phyloP scores from a whole-genome alignment of 2,888 invertebrate genomes.

The Leptinotarsa peninsularis region DNA sequence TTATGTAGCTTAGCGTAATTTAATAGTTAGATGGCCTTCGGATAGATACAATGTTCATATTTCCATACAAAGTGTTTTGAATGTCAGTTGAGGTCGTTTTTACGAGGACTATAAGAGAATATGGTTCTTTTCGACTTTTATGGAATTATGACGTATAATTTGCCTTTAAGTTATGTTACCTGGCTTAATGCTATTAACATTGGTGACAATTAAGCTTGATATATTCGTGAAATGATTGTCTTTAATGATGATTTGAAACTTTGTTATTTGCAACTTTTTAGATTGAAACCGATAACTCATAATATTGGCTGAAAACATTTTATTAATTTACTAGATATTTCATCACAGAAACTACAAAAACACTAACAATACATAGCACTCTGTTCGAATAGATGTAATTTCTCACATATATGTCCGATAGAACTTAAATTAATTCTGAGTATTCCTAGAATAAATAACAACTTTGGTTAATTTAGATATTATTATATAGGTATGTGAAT shows the following conservation, averaged over 20 bases:
- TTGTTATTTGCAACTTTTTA: background rate
- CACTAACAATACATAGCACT: no score
- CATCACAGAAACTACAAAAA: no score
- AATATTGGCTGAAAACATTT: no score
- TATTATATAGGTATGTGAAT: no score
- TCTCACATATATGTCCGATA: no score
- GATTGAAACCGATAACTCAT: no score
- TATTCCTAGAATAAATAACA: no score
- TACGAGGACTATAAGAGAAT: slow-evolving; percentile 13
- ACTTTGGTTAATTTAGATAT: no score
- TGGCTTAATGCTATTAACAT: background rate
- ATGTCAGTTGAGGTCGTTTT: slow-evolving; percentile 39
- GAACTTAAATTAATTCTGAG: no score
- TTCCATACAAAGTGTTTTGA: slow-evolving; percentile 36
- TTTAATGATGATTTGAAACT: background rate
- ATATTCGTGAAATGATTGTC: background rate
- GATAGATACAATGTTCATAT: slow-evolving; percentile 26
- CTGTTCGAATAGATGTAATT: no score
- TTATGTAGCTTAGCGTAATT: slow-evolving; percentile 22
- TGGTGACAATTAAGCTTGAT: background rate
- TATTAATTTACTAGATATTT: no score
- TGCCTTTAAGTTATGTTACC: slow-evolving; percentile 5
- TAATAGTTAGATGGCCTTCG: slow-evolving; percentile 31
- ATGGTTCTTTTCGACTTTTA: slow-evolving; percentile 13
- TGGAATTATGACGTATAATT: slow-evolving; percentile 21